Percentiles rank a stretch among this genome's conserved stretches.
These are phyloP conservation scores for Penaeus indicus DNA, from an alignment of 1,140 invertebrate genomes.

Conservation along the genomic window DNA sequence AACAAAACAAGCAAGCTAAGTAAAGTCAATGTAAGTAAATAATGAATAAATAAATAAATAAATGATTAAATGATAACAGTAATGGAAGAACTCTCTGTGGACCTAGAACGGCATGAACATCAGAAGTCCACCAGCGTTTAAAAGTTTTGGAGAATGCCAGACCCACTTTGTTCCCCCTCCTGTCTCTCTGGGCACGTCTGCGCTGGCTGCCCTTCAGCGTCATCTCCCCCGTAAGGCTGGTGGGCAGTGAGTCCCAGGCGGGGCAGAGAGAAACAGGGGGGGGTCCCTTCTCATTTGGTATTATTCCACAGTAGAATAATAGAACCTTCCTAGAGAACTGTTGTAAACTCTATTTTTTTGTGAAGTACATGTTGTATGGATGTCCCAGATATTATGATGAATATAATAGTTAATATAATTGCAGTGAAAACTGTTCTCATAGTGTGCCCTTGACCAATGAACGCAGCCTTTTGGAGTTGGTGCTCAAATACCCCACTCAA, in stretches of 20 bases:
- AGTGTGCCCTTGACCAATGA: conserved; percentile 38
- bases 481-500: conserved; percentile 31
- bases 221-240: conserved; percentile 45
- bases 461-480: conserved; percentile 18
- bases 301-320: conserved; percentile 21
- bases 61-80: not conserved
- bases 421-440: conserved; percentile 18
- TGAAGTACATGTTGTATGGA: conserved; percentile 45
- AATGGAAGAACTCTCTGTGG: not conserved
- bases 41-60: too few species aligned
- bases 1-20: too few species aligned
- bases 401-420: conserved; percentile 22
- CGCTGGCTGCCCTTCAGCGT: conserved; percentile 39
- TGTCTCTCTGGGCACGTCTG: not conserved
- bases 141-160: not conserved
- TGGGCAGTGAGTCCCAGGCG: conserved; percentile 20
- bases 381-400: conserved; percentile 41
- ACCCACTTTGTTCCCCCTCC: not conserved
- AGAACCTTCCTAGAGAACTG: conserved; percentile 26
- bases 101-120: too few species aligned
- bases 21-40: too few species aligned
- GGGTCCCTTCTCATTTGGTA: not conserved
- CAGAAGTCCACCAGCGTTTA: not conserved
- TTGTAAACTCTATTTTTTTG: conserved; percentile 41
- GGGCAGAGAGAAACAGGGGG: conserved; percentile 8